Conservation (phyloP, 2,888 invertebrate genomes). For the Pseudococcus jackbeardsleyi region DNA sequence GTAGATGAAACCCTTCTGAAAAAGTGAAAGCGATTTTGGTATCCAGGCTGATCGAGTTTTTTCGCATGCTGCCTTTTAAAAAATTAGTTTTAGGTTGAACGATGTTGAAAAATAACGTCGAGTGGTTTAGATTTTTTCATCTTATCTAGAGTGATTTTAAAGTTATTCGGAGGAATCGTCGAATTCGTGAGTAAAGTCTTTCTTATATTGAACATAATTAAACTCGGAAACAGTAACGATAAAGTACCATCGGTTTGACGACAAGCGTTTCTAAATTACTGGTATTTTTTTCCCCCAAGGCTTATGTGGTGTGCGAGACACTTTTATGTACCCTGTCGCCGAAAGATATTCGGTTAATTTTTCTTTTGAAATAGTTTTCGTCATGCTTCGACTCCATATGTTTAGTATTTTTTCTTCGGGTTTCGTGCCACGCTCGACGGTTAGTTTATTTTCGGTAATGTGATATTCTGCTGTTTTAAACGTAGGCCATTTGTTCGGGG, state of each 20-base stretch:
- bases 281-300: background rate
- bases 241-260: background rate
- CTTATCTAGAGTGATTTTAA: too few relatives aligned
- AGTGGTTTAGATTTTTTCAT: background rate
- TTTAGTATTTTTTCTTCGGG: background rate
- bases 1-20: background rate
- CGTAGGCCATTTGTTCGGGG: background rate
- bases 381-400: constrained; percentile 44
- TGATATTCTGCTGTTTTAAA: constrained; percentile 26
- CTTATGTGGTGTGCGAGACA: background rate
- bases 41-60: background rate
- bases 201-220: background rate
- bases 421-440: constrained; percentile 32
- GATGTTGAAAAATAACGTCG: background rate
- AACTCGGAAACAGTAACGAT: constrained; percentile 23
- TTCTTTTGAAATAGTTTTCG: constrained; percentile 32
- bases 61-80: background rate
- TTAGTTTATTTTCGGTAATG: constrained; percentile 38
- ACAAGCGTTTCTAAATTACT: background rate
- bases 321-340: constrained; percentile 1
- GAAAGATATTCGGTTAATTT: constrained; percentile 44
- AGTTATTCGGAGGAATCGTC: background rate
- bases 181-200: background rate
- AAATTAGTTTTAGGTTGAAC: background rate
- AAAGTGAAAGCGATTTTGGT: constrained; percentile 14